Conservation (phyloP, 2,797 vertebrate genomes). For the Arctocebus calabarensis region DNA sequence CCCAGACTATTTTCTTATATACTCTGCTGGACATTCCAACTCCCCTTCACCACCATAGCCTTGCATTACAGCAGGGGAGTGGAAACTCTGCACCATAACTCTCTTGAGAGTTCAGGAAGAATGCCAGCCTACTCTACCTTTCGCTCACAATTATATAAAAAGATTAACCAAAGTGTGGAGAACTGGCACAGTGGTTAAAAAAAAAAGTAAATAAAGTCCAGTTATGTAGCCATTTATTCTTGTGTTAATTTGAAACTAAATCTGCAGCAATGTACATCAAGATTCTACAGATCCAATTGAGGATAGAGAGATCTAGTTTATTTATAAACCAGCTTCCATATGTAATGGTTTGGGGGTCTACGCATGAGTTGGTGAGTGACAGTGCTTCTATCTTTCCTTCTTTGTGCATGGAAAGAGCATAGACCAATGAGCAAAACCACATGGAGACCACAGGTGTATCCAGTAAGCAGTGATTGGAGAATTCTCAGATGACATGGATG, state of each 20-base stretch:
- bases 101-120: too few species aligned
- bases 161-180: neutral
- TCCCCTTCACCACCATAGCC: too few species aligned
- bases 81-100: too few species aligned
- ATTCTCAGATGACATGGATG: neutral
- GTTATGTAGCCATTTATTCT: neutral
- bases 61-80: too few species aligned
- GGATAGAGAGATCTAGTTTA: neutral
- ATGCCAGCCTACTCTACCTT: too few species aligned
- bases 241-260: neutral
- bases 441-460: neutral
- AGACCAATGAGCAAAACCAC: neutral
- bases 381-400: neutral
- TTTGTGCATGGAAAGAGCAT: neutral
- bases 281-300: neutral
- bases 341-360: neutral
- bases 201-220: neutral
- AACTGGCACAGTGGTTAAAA: neutral
- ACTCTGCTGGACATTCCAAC: too few species aligned
- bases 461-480: neutral
- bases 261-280: neutral
- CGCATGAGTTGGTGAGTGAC: too few species aligned
- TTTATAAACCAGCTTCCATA: neutral
- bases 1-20: too few species aligned
- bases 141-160: neutral